Conservation (phyloP, 2,797 vertebrate species). For the Coendou prehensilis region DNA sequence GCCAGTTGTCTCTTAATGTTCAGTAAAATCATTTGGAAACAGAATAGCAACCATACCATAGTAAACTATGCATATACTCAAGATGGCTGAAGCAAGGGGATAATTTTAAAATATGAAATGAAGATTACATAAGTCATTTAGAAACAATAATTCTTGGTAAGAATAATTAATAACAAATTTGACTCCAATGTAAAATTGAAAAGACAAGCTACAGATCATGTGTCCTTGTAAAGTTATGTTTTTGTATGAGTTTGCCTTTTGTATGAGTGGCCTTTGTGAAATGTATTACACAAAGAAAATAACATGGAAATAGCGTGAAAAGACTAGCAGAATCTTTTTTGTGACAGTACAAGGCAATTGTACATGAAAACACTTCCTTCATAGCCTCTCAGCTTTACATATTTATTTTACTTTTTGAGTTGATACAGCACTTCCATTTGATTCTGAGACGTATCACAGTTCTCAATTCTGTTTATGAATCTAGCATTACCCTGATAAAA, state of each 20-base stretch:
- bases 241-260: too few relatives aligned
- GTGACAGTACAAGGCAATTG: background rate
- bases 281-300: background rate
- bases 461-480: background rate
- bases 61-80: background rate
- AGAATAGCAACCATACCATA: background rate
- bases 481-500: background rate
- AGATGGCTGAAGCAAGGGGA: background rate
- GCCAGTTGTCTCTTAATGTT: too few relatives aligned
- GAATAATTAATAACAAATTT: background rate
- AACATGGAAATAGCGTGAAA: background rate
- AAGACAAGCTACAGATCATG: background rate
- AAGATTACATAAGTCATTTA: background rate
- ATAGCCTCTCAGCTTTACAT: background rate
- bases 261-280: background rate
- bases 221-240: background rate
- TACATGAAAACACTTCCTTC: background rate
- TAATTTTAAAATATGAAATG: background rate
- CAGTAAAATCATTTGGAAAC: too few relatives aligned
- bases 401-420: background rate
- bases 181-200: background rate
- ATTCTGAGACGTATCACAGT: background rate
- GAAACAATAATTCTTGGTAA: background rate
- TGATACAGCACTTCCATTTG: background rate
- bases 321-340: background rate